A percentile compares a stretch with the other conserved stretches of the same genome.
Conservation (phyloP, 1,140 invertebrate species). For the Cecropterus lyciades region DNA sequence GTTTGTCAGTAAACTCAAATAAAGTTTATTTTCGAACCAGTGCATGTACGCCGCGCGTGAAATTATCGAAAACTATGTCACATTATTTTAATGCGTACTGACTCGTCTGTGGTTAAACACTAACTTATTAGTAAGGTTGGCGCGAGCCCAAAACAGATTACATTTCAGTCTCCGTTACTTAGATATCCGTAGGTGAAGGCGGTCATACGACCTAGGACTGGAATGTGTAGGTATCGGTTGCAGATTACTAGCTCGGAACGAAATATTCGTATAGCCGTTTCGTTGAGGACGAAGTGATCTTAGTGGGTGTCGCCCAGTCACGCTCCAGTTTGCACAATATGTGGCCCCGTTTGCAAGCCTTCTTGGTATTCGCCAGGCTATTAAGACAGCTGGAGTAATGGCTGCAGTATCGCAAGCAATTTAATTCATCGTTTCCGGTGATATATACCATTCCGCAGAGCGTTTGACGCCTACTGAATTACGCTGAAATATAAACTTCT, state of each 20-base stretch:
- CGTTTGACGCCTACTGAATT: not conserved
- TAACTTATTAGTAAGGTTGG: conserved; percentile 31
- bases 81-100: conserved; percentile 20
- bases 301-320: conserved; percentile 39
- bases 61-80: conserved; percentile 23
- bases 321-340: conserved; percentile 51
- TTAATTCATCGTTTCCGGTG: conserved; percentile 5
- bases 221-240: conserved; percentile 42
- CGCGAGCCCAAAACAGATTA: conserved; percentile 31
- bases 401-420: not conserved
- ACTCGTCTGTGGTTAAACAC: conserved; percentile 23
- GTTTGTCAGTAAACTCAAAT: not conserved
- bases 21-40: conserved; percentile 1
- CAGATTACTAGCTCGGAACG: conserved; percentile 51
- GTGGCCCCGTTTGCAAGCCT: conserved; percentile 41
- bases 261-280: conserved; percentile 45
- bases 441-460: not conserved
- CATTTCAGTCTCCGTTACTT: conserved; percentile 31
- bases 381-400: conserved; percentile 13
- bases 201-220: conserved; percentile 30
- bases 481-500: not conserved
- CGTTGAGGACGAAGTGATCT: conserved; percentile 30
- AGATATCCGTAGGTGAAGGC: conserved; percentile 27
- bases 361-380: conserved; percentile 27
- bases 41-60: not conserved